Percentiles rank a stretch among this genome's conserved stretches.
phyloP scores from a whole-genome alignment of 2,113 vertebrate genomes.

The Orientallactaga bullata region DNA sequence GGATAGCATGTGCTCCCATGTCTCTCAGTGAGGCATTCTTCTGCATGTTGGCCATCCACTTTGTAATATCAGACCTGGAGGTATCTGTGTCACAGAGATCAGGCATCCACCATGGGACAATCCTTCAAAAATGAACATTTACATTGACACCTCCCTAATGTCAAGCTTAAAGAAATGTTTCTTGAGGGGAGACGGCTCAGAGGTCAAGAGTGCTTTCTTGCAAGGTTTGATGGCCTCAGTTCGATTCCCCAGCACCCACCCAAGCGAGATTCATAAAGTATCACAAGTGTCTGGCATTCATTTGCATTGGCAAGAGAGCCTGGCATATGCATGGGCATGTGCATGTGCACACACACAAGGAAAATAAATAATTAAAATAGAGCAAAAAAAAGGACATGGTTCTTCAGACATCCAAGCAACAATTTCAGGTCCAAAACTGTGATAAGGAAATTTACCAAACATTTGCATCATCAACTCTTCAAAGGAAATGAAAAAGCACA shows the following conservation, averaged over 20 bases:
- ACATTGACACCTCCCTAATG: not conserved
- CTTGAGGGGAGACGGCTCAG: not conserved
- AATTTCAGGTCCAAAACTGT: not conserved
- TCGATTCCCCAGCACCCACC: not conserved
- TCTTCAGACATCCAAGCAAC: not conserved
- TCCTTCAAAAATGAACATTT: not conserved
- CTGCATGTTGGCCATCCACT: not conserved
- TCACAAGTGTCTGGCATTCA: too few species aligned
- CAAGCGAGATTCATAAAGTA: too few species aligned
- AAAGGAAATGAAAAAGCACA: not conserved
- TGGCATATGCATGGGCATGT: too few species aligned
- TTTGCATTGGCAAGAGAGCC: too few species aligned
- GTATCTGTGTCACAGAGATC: not conserved
- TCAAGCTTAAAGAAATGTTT: constrained; percentile 38
- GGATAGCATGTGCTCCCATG: too few species aligned
- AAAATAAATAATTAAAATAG: too few species aligned
- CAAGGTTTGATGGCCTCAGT: not conserved
- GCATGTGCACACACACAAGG: too few species aligned
- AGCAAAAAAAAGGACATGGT: not conserved
- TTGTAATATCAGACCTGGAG: not conserved
- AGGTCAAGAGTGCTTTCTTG: not conserved
- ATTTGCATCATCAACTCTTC: constrained; percentile 3
- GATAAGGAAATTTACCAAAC: not conserved
- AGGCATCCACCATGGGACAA: not conserved
- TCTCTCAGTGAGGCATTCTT: not conserved